phyloP scores from a whole-genome alignment of 2,888 invertebrate species.

The Limnephilus lunatus region DNA sequence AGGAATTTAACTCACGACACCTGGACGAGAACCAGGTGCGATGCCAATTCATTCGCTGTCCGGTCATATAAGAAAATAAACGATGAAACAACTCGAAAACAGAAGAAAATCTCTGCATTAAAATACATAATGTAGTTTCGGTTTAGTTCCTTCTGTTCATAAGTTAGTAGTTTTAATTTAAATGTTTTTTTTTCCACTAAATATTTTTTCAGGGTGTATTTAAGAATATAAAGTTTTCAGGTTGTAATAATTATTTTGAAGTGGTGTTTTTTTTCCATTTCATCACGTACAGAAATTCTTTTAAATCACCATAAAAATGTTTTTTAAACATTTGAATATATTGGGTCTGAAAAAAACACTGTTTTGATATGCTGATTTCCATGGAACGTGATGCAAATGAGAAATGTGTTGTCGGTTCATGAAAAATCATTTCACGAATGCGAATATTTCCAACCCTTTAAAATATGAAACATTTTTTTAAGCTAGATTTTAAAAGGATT shows the following conservation, averaged over 20 bases:
- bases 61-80: no score
- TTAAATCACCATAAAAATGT: background rate
- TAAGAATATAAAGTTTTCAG: background rate
- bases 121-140: no score
- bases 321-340: background rate
- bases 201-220: background rate
- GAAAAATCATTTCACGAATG: background rate
- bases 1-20: no score
- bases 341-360: background rate
- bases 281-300: background rate
- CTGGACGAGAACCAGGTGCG: no score
- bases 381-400: constrained; percentile 23
- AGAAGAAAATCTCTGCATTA: no score
- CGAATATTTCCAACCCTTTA: background rate
- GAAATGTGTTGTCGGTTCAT: background rate
- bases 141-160: no score
- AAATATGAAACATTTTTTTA: background rate
- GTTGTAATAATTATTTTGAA: background rate
- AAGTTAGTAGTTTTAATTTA: no score
- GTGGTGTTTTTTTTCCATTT: background rate
- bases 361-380: constrained; percentile 48
- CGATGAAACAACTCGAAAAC: no score
- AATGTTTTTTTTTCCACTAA: background rate
- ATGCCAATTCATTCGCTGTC: no score
- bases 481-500: background rate